Base-by-base conservation (phyloP, 2,888 invertebrate species). In the Diarsia dahlii region DNA sequence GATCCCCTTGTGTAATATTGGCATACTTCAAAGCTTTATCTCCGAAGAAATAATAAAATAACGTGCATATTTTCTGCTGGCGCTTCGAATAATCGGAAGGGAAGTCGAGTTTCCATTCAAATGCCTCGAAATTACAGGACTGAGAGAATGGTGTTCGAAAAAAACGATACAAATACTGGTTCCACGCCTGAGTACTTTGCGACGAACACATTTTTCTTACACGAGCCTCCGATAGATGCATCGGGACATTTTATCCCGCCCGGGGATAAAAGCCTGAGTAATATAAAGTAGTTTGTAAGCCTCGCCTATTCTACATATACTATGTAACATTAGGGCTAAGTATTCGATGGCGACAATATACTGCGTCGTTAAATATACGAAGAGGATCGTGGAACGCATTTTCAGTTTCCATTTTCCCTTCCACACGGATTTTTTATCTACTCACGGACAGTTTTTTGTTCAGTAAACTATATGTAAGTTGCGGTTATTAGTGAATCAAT, bases 241-340 rank as follows among this genome's bases (percentile, higher is more conserved):
- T 81, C 63, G 60, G 69, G 65, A 71, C 71, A 62, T 84, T 75
- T 74, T 72, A 80, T 66, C 58, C 74, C 70, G 70, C 28, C 71
- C 45, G 74, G 64, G 86, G 71, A 83, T 86, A 79, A 64, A 74
- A 67, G 65, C 74, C 50, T 69, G 72, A 76, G 73, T 84, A 72
- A 76, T 75, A 85, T 76, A 83, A 78, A 79, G 84, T 87, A 83
- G 83, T 86, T 83, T 84, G 74, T 86, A 79, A 83, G 80, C 74
- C 80, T 78, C 58, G 78, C 64, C 54, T 73, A 64, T 71, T 73
- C 64, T 84, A 74, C 70, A 81, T 80, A 65, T 80, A 76, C 73
- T 63, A 69, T 78, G 54, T 77, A 72, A 71, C 71, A 70, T 74
- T 69, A 76, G 39, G 71, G 65, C 74, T 91, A 70, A 75, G 82